These are phyloP conservation scores for Ophioderma brevispina DNA, from an alignment of 35 echinoderm and acorn worm genomes.

Conservation along the genomic window DNA sequence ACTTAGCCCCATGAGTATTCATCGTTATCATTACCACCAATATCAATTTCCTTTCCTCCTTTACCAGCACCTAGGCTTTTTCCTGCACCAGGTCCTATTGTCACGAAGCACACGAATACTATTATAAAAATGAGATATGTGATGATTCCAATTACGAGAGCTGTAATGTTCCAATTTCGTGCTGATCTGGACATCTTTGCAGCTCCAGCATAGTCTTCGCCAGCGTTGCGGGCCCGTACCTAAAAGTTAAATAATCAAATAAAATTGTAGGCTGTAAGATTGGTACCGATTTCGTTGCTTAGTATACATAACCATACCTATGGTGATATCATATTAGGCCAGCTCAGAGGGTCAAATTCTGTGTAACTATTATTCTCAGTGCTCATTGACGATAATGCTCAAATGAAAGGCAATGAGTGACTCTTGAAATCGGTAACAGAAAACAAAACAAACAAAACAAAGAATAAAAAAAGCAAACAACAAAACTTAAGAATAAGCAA, in stretches of 20 bases:
- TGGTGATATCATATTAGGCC: no score
- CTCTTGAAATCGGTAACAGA: no score
- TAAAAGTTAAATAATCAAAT: neutral
- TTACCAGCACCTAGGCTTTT: neutral
- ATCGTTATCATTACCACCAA: neutral
- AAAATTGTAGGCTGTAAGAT: no score
- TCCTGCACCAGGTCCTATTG: neutral
- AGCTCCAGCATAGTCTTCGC: conserved; percentile 53
- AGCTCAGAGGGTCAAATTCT: no score
- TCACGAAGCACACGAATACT: conserved; percentile 47
- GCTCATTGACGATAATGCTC: no score
- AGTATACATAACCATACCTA: no score
- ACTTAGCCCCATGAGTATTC: neutral
- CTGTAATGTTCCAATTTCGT: conserved; percentile 79
- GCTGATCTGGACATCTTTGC: conserved; percentile 44
- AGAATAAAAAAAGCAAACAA: no score
- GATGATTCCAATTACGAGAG: conserved; percentile 69
- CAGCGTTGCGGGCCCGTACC: conserved; percentile 61
- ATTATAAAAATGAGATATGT: conserved; percentile 35
- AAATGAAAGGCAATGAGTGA: no score
- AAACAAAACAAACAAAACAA: no score
- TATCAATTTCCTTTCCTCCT: neutral
- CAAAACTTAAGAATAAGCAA: no score
- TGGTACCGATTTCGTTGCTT: no score
- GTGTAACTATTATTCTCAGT: no score